Percentiles rank a stretch among this genome's conserved stretches.
Conservation (phyloP, 2,888 invertebrate species). For the Cactoblastis cactorum region DNA sequence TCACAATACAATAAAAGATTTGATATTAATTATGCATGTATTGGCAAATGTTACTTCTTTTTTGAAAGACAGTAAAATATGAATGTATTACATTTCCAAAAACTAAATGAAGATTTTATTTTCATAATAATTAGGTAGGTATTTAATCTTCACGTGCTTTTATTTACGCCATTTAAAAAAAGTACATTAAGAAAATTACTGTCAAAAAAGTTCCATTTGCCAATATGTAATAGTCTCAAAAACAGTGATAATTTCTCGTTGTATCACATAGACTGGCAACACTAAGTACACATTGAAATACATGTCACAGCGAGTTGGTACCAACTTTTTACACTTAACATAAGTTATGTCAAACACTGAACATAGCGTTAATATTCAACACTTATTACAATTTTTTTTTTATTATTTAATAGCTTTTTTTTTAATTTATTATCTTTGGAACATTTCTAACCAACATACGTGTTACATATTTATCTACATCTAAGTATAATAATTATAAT, state of each 20-base stretch:
- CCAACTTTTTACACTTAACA: constrained; percentile 34
- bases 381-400: constrained; percentile 64
- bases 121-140: too few species aligned
- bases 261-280: not conserved
- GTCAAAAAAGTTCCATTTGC: not conserved
- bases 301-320: constrained; percentile 7
- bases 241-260: not conserved
- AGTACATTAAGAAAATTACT: not conserved
- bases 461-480: constrained; percentile 48
- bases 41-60: too few species aligned
- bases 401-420: constrained; percentile 41
- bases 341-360: constrained; percentile 54
- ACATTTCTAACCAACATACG: constrained; percentile 56
- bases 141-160: too few species aligned
- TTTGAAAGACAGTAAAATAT: too few species aligned
- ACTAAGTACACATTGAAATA: constrained; percentile 1
- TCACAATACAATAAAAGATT: too few species aligned
- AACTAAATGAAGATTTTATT: too few species aligned
- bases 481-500: constrained; percentile 38
- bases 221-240: not conserved
- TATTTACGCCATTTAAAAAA: too few species aligned
- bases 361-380: constrained; percentile 67
- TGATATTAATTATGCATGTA: too few species aligned
- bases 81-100: too few species aligned
- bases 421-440: constrained; percentile 46